These are phyloP conservation scores for Pteria penguin DNA, from an alignment of 2,888 invertebrate species.

Conservation along the genomic window DNA sequence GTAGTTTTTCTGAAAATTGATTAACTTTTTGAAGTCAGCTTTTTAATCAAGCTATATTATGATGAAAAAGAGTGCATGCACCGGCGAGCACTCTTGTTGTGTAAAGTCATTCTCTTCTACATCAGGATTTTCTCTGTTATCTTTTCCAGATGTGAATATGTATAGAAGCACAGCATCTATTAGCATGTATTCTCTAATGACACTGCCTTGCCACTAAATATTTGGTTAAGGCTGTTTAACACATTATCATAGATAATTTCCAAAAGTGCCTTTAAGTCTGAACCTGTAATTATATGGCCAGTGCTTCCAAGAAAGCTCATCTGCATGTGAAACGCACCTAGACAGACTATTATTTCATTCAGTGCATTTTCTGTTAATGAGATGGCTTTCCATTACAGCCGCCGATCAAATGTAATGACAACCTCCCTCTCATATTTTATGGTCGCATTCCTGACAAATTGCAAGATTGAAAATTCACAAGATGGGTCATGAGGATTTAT, in stretches of 20 bases:
- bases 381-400: slow-evolving; percentile 54
- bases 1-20: no score
- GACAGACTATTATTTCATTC: slow-evolving; percentile 27
- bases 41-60: no score
- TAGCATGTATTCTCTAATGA: slow-evolving; percentile 54
- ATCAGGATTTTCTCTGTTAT: not conserved
- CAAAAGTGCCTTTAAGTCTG: slow-evolving; percentile 37
- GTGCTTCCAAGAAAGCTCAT: slow-evolving; percentile 59
- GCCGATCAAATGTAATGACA: slow-evolving; percentile 54
- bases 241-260: slow-evolving; percentile 40
- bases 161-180: slow-evolving; percentile 45
- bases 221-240: slow-evolving; percentile 48
- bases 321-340: slow-evolving; percentile 44
- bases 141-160: slow-evolving; percentile 39
- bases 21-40: no score
- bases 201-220: slow-evolving; percentile 57
- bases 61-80: no score
- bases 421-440: slow-evolving; percentile 24
- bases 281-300: slow-evolving; percentile 35
- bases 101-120: not conserved
- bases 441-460: slow-evolving; percentile 46
- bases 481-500: slow-evolving; percentile 50
- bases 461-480: slow-evolving; percentile 49
- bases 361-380: slow-evolving; percentile 4
- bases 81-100: no score